Evolutionary conservation across 2,888 invertebrate species (phyloP), one percentile per base, ranked within the genome.

Genomic region (Ennomos quercinarius): DNA sequence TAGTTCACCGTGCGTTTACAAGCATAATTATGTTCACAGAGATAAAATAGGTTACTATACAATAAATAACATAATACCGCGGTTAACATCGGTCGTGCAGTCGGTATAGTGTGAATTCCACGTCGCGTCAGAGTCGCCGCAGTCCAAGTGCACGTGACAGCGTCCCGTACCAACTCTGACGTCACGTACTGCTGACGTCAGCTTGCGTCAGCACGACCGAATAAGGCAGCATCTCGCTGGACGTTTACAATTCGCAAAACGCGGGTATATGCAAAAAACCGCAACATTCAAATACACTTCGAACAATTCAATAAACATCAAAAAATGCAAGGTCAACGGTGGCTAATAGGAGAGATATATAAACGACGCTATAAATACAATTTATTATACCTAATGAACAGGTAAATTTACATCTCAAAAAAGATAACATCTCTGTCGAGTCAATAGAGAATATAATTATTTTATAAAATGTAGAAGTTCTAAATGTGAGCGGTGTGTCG

Each of bases 401-500:
- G 90, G 64, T 89, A 90, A 90, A 89, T 86, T 86, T 89, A 89
- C 84, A 89, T 89, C 88, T 89, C 89, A 90, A 89, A 89, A 90
- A 84, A 87, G 87, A 87, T 90, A 88, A 87, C 84, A 81, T 83
- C 83, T 86, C 80, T 73, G 73, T 73, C 77, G 81, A 82, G 79
- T 86, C 81, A 75, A 78, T 86, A 83, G 82, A 86, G 83, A 83
- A 86, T 87, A 88, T 77, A 77, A 77, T 80, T 77, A 77, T 76
- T 80, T 79, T 87, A 82, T 80, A 86, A 88, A 89, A 88, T 68
- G 67, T 80, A 71, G 67, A 27, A 71, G 74, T 63, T 74, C 63
- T 76, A 74, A 71, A 63, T 72, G 68, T 65, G 68, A 61, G 67
- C 59, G 66, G 62, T 55, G 51, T 61, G 58, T 55, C 61, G 60